Evolutionary conservation across 2,113 vertebrate species (phyloP), one percentile per base, ranked within the genome.

Genomic region (Toxotes chatareus): DNA sequence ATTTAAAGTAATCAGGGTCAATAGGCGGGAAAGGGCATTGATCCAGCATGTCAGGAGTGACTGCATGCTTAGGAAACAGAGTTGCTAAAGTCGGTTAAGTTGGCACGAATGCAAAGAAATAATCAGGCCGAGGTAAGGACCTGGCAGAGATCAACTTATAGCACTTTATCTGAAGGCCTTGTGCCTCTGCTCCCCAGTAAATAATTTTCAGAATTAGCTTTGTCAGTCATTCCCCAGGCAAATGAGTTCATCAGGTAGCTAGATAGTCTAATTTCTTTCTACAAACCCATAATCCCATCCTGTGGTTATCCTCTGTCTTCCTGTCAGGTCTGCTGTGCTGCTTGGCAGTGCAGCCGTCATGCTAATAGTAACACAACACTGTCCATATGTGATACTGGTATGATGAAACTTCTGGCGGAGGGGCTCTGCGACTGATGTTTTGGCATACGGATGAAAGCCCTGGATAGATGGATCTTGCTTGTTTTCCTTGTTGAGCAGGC

Each of bases 351-450:
- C 42, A 3, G 47, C 64, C 68, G 76, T 89, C 88, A 88, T 84
- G 89, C 88, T 86, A 79, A 85, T 73, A 69, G 80, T 84, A 88
- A 85, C 84, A 86, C 92, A 93, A 93, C 89, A 21, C 87, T 84
- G 91, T 83, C 91, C 93, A 94, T 91, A 92, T 94, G 93, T 90
- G 91, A 93, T 93, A 85, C 80, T 84, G 53, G 79, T 87, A 79
- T 94, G 92, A 94, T 93, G 92, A 94, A 94, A 93, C 84, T 77
- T 68, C 92, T 93, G 93, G 91, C 91, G 63, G 85, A 80, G 61
- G 62, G 49, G 63, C 60, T 86, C 69, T 86, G 90, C 88, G 60
- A 92, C 88, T 88, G 93, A 90, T 89, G 89, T 93, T 93, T 91
- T 95, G 93, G 94, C 92, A 83, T 51, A 0, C 34, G 42, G 86